Evolutionary conservation across 2,797 vertebrate species (phyloP), one percentile per base, ranked within the genome.

Genomic region (Rhabdophis nuchalis): DNA sequence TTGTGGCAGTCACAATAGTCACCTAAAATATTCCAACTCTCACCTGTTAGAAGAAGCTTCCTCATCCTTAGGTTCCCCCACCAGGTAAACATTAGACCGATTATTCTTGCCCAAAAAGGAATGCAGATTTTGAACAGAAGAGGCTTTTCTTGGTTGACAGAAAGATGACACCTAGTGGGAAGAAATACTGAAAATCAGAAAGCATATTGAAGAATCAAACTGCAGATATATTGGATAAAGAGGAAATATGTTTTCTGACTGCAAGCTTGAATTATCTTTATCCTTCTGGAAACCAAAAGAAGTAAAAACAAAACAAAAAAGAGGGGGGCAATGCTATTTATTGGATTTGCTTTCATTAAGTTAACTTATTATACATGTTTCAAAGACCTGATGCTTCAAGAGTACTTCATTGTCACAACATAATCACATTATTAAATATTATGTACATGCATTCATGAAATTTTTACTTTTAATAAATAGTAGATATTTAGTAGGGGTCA

Each of bases 111-210:
- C 98, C 95, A 98, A 97, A 1, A 97, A 93, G 2, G 95, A 95
- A 36, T 97, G 96, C 87, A 99, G 97, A 96, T 98, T 99, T 97
- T 99, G 99, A 89, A 98, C 95, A 53, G 99, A 99, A 91, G 98
- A 95, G 0, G 98, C 98, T 97, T 99, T 99, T 92, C 95, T 98
- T 95, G 98, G 97, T 96, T 99, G 98, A 96, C 97, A 97, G 96
- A 98, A 98, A 91, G 99, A 98, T 92, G 99, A 98, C 98, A 98
- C 98, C 99, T 99, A 96, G 96, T 97, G 98, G 97, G 92, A 91
- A 96, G 92, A 89, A 95, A 87, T 89, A 96, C 92, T 95, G 94
- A 94, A 95, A 92, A 85, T 96, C 89, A 97, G 92, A 95, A 86
- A 72, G 90, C 27, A 16, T 36, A 14, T 16, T 29, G 14, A 68